phyloP scores from a whole-genome alignment of 2,888 invertebrate genomes.

The Raillietiella orientalis region DNA sequence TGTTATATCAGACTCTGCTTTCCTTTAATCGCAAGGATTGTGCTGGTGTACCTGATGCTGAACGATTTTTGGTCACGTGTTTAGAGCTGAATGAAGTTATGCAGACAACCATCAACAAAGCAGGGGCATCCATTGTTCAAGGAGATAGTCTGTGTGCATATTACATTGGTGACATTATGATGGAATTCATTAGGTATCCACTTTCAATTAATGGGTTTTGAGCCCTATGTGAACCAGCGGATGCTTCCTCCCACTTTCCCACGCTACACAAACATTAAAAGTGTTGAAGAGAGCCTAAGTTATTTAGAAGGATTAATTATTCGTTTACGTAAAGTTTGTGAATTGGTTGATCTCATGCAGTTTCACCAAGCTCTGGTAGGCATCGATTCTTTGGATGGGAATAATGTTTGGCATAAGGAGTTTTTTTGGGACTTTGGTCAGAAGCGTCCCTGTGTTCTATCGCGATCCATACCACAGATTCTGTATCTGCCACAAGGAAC shows the following conservation, averaged over 20 bases:
- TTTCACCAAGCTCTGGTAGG: constrained; percentile 49
- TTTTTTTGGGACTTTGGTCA: constrained; percentile 79
- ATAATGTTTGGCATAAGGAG: constrained; percentile 19
- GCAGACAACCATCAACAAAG: too few species aligned
- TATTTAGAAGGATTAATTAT: constrained; percentile 53
- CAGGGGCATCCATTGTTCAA: too few species aligned
- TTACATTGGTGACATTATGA: not conserved
- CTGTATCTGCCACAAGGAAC: constrained; percentile 26
- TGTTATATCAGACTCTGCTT: not conserved
- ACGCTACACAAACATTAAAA: constrained; percentile 63
- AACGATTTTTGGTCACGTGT: not conserved
- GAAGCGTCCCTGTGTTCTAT: constrained; percentile 57
- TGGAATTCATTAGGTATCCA: not conserved
- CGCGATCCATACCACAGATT: constrained; percentile 57
- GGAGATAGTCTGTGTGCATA: too few species aligned
- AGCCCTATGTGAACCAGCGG: constrained; percentile 79
- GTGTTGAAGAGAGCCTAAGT: constrained; percentile 34
- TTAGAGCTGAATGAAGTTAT: too few species aligned
- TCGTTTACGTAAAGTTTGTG: constrained; percentile 43
- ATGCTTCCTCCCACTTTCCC: constrained; percentile 93
- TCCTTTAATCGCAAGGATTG: not conserved
- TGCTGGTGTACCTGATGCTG: not conserved
- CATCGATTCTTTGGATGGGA: constrained; percentile 5
- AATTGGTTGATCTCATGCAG: constrained; percentile 37
- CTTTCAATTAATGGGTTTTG: constrained; percentile 35